Evolutionary conservation across 2,888 invertebrate species (phyloP).

Genomic region (Thalpophila matura): DNA sequence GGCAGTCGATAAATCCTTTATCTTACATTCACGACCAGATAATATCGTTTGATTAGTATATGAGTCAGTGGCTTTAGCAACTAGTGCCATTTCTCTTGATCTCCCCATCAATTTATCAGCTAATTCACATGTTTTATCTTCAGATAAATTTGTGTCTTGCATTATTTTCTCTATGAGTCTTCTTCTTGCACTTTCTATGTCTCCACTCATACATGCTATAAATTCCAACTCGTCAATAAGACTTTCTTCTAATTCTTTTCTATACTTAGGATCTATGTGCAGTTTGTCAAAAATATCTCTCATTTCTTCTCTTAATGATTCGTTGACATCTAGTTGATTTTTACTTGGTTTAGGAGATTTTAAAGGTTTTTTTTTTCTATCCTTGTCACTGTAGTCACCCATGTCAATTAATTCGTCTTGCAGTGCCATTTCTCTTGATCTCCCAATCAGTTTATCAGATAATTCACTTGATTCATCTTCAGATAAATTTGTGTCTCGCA

Average conservation of each 20-base stretch:
- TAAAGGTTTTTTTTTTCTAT: no score
- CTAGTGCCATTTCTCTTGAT: conserved; percentile 1
- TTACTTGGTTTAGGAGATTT: background rate
- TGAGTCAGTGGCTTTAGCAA: background rate
- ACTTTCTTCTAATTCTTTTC: background rate
- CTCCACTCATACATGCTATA: background rate
- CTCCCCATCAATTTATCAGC: conserved; percentile 9
- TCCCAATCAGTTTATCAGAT: background rate
- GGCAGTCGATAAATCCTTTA: background rate
- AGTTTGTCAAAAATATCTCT: background rate
- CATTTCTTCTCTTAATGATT: background rate
- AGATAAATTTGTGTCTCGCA: conserved; percentile 5
- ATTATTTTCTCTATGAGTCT: conserved; percentile 24
- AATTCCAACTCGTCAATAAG: no score
- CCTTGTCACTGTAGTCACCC: no score
- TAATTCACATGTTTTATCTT: conserved; percentile 15
- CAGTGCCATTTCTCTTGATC: background rate
- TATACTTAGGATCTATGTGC: background rate
- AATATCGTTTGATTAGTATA: background rate
- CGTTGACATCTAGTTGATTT: background rate
- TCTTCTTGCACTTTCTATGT: conserved; percentile 11
- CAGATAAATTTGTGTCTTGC: conserved; percentile 11
- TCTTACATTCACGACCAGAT: background rate
- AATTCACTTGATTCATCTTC: background rate
- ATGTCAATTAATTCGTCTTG: no score